Conservation (phyloP, 2,113 vertebrate species). For the Tragelaphus buxtoni region DNA sequence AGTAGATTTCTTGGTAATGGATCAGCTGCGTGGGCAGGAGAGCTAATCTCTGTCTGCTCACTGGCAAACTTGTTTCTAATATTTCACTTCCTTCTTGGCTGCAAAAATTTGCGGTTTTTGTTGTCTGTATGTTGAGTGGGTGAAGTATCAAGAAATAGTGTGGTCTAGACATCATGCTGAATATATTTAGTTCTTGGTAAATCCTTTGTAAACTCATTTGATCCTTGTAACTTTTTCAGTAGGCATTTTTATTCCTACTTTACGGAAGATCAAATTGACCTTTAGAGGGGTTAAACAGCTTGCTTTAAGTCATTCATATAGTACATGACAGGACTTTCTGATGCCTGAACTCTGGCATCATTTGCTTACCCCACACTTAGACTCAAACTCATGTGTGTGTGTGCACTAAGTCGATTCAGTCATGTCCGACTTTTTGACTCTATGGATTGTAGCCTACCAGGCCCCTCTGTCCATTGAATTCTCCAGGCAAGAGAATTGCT, state of each 20-base stretch:
- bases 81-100: background rate
- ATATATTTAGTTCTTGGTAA: background rate
- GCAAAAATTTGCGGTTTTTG: background rate
- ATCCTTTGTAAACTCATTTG: background rate
- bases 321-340: background rate
- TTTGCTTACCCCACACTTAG: background rate
- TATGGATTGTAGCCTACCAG: background rate
- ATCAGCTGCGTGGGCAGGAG: rapidly evolving
- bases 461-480: background rate
- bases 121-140: background rate
- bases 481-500: background rate
- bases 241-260: background rate
- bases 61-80: background rate
- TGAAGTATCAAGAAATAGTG: background rate
- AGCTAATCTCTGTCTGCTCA: background rate
- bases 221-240: background rate
- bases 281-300: background rate
- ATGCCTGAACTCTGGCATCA: background rate
- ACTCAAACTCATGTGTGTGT: background rate
- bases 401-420: background rate
- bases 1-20: background rate
- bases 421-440: background rate
- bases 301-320: background rate
- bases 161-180: background rate
- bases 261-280: background rate